A percentile compares a stretch with the other conserved stretches of the same genome.
These are phyloP conservation scores for Mythimna lalbum DNA, from an alignment of 2,888 invertebrate species.

Conservation along the genomic window DNA sequence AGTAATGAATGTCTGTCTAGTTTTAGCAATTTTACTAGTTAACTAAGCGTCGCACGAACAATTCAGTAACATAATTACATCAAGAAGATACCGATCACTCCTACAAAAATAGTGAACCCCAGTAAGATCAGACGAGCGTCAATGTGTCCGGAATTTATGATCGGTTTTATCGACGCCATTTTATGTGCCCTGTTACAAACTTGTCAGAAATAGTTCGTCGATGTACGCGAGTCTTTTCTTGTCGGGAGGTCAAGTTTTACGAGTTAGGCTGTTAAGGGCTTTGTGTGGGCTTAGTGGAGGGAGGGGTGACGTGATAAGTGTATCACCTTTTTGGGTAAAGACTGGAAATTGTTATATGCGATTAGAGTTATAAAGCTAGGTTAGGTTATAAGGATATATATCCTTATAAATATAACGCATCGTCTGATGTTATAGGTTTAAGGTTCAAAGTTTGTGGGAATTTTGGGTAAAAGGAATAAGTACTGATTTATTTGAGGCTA, in stretches of 20 bases:
- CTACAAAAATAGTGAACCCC: conserved; percentile 26
- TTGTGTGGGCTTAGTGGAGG: conserved; percentile 7
- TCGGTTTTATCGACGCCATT: conserved; percentile 47
- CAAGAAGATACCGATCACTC: neutral
- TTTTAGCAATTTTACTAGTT: neutral
- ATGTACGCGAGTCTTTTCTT: conserved; percentile 25
- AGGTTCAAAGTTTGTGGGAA: no score
- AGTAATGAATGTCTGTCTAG: no score
- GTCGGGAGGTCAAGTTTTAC: conserved; percentile 38
- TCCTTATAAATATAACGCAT: no score
- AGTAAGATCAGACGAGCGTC: conserved; percentile 18
- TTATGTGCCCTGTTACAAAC: conserved; percentile 52
- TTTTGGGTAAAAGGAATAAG: no score
- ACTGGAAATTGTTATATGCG: neutral
- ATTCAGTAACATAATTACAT: neutral
- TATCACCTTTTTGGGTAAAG: neutral
- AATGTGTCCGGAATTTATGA: conserved; percentile 47
- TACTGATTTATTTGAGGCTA: no score
- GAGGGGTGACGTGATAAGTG: neutral
- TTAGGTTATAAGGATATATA: no score
- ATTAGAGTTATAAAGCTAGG: no score
- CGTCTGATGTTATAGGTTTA: no score
- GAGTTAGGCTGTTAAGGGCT: conserved; percentile 19
- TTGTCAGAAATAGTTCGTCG: conserved; percentile 48
- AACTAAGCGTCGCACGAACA: neutral